These are phyloP conservation scores for Drosophila conformis DNA, from an alignment of 2,888 invertebrate genomes.

Conservation along the genomic window DNA sequence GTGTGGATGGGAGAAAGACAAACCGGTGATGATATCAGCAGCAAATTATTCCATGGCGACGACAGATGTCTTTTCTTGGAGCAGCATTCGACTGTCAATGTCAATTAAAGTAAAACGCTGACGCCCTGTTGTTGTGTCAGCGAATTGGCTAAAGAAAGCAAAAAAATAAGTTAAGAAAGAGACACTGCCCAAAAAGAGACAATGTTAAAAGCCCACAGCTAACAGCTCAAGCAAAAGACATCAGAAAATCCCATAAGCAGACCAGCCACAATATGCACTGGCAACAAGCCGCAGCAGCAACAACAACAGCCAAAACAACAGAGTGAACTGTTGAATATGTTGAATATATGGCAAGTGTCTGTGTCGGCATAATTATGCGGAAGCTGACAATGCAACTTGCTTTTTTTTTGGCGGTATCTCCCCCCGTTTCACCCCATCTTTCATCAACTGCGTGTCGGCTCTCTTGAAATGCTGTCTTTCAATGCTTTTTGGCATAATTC, in stretches of 20 bases:
- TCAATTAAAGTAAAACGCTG: slow-evolving; percentile 72
- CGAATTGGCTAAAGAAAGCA: slow-evolving; percentile 67
- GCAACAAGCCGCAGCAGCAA: slow-evolving; percentile 31
- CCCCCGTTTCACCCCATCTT: neutral
- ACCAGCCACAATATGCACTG: slow-evolving; percentile 50
- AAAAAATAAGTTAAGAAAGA: slow-evolving; percentile 11
- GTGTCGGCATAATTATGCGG: slow-evolving; percentile 79
- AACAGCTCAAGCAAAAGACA: slow-evolving; percentile 36
- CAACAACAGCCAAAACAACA: slow-evolving; percentile 31
- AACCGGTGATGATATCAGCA: slow-evolving; percentile 49
- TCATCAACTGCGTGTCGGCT: slow-evolving; percentile 29
- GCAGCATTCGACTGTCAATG: slow-evolving; percentile 64
- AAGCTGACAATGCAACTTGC: slow-evolving; percentile 79
- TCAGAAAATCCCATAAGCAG: slow-evolving; percentile 71
- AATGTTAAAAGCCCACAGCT: slow-evolving; percentile 23
- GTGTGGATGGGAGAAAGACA: slow-evolving; percentile 28
- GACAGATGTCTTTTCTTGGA: slow-evolving; percentile 13
- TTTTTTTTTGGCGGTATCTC: slow-evolving; percentile 16
- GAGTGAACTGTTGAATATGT: slow-evolving; percentile 19
- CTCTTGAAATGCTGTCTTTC: slow-evolving; percentile 47
- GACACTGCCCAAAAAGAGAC: slow-evolving; percentile 34
- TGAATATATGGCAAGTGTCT: slow-evolving; percentile 55
- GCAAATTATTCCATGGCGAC: slow-evolving; percentile 32
- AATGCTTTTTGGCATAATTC: slow-evolving; percentile 67
- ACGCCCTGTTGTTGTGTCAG: slow-evolving; percentile 73